Percentiles rank a stretch among this genome's conserved stretches.
phyloP scores from a whole-genome alignment of 2,888 invertebrate species.

The Cataglyphis cursor region DNA sequence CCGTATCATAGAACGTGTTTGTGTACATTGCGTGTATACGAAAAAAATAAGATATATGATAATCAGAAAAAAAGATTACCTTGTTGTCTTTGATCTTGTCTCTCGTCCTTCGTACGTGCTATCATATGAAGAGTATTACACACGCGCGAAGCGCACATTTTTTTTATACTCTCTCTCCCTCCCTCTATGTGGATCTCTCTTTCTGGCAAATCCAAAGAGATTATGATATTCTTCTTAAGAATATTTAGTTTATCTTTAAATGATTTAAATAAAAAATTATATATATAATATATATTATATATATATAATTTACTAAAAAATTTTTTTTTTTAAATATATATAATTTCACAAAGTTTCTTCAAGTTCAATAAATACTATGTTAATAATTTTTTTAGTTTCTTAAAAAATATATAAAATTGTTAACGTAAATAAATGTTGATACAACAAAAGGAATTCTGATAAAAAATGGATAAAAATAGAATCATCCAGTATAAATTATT shows the following conservation, averaged over 20 bases:
- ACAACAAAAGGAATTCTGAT: not conserved
- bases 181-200: no score
- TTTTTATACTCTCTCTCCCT: not conserved
- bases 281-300: not conserved
- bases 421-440: not conserved
- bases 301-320: not conserved
- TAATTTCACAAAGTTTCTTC: not conserved
- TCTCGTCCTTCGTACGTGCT: conserved; percentile 13
- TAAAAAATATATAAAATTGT: not conserved
- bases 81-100: conserved; percentile 12
- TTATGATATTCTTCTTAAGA: not conserved
- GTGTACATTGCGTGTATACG: not conserved
- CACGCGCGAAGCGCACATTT: conserved; percentile 12
- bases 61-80: conserved; percentile 34
- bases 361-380: not conserved
- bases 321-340: not conserved
- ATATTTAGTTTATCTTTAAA: not conserved
- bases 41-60: not conserved
- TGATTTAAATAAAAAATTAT: not conserved
- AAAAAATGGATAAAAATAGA: not conserved
- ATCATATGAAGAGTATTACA: not conserved
- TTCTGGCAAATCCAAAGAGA: not conserved
- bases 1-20: not conserved
- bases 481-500: not conserved
- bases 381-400: not conserved